Conservation (phyloP, 2,888 invertebrate species). For the Tachina fera region DNA sequence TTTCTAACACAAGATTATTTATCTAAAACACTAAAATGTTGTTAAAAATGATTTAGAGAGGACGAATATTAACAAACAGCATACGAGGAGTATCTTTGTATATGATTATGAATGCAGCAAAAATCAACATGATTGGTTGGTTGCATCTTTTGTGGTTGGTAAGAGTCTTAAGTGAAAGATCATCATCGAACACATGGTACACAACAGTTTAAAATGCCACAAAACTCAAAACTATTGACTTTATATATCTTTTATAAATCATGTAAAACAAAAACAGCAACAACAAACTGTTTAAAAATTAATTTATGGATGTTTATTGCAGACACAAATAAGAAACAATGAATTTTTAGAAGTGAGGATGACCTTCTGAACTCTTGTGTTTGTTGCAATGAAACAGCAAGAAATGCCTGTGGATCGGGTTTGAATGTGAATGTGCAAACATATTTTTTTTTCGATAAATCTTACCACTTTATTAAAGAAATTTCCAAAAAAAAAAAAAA, state of each 20-base stretch:
- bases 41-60: constrained; percentile 48
- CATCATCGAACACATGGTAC: constrained; percentile 34
- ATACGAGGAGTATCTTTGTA: too few species aligned
- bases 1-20: constrained; percentile 31
- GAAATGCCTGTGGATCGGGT: constrained; percentile 14
- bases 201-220: constrained; percentile 40
- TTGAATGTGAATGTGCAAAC: constrained; percentile 41
- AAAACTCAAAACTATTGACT: constrained; percentile 56
- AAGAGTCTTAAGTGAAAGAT: constrained; percentile 59
- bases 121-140: constrained; percentile 8
- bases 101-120: neutral
- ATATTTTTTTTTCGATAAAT: neutral
- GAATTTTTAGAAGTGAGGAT: constrained; percentile 54
- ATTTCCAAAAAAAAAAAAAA: constrained; percentile 22
- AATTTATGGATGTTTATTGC: constrained; percentile 39
- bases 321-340: constrained; percentile 36
- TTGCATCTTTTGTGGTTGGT: neutral
- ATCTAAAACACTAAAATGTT: constrained; percentile 45
- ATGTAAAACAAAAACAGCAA: constrained; percentile 22
- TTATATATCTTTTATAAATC: constrained; percentile 38
- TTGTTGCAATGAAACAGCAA: constrained; percentile 18
- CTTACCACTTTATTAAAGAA: constrained; percentile 66
- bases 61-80: constrained; percentile 24
- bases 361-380: constrained; percentile 58
- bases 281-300: constrained; percentile 37